Base-by-base conservation (phyloP, 2,888 invertebrate species). In the Amiota minor region DNA sequence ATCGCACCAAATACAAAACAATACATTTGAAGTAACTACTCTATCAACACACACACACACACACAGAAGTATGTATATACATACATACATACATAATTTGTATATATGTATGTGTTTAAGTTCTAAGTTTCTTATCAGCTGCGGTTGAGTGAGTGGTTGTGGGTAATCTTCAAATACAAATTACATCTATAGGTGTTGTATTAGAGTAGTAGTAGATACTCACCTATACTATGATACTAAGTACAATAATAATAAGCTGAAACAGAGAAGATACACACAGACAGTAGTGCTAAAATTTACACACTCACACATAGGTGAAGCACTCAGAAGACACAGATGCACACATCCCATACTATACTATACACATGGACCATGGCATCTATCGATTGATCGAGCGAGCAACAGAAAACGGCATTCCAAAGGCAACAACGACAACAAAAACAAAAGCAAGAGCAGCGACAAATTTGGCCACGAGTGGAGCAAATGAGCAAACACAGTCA, bases 11-110 rank as follows among this genome's bases (percentile, higher is more conserved):
- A 35, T 35, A 35, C 35, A 35, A 35, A 4, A 35, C 23, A 23
- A 23, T 23, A 23, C 23, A 23, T 23, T 23, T 23, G 23, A 23
- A 23, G 23, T 23, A 1, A 35, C 35, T 35, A 35, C 35, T 35
- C 35, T 81, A 80, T 80, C 76, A 45, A 73, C 49, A 47, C 67
- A 67, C 1, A 65, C 50, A 67, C 49, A 67, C 67, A 49, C 49
- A 67, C 18, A 67, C 68, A 49, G 20, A 67, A 56, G 50, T 45
- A 71, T 55, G 45, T 45, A 16, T 49, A 53, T 45, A 18, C 59
- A 61, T 59, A n/a, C n/a, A n/a, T n/a, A n/a, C n/a, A n/a, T n/a
- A n/a, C n/a, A n/a, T n/a, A n/a, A n/a, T n/a, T n/a, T n/a, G 64
- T 50, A 47, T 56, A 18, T 72, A 16, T 23, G 46, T 16, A 68